Base-by-base conservation (phyloP, 2,113 vertebrate species). In the Muntiacus reevesi region DNA sequence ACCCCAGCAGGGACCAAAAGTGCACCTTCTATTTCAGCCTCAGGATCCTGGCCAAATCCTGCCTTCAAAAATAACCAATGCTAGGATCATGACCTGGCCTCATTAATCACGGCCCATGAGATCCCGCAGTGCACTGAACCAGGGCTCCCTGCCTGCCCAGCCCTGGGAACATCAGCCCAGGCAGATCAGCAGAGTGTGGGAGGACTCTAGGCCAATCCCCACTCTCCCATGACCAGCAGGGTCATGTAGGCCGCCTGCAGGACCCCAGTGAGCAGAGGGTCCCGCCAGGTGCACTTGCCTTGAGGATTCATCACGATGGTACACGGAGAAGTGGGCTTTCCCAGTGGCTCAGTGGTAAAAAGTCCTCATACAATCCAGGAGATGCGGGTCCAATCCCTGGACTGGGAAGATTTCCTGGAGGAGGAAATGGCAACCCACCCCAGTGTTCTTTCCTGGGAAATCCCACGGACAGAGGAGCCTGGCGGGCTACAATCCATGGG, bases 191-290 rank as follows among this genome's bases (percentile, higher is more conserved):
- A 47, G 45, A n/a, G n/a, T 1, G n/a, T 4, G 6, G 0, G 2
- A 52, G n/a, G 54, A 25, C 36, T 27, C 36, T 5, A 76, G 62
- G 1, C 36, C 36, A 2, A 2, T 79, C 36, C 59, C 64, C 17
- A 1, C 36, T 3, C 7, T 21, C 25, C 28, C 45, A 30, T 1
- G 25, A 47, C 55, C 25, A 2, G 55, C 30, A 3, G 12, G 1
- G 23, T 3, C 30, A 5, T 3, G 1, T 2, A 3, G 12, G 55
- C 95, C 4, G 25, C 33, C 13, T 5, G 0, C 10, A 12, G 45
- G 6, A 36, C 14, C 82, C 59, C 6, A 0, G 8, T 0, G 3
- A 52, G 43, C 10, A 0, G 50, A 36, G 28, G 12, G 6, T 7
- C 55, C 28, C 1, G 45, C 40, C 30, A 0, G 10, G 47, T 6